Conservation (phyloP, 2,888 invertebrate species). For the Agriopis aurantiaria region DNA sequence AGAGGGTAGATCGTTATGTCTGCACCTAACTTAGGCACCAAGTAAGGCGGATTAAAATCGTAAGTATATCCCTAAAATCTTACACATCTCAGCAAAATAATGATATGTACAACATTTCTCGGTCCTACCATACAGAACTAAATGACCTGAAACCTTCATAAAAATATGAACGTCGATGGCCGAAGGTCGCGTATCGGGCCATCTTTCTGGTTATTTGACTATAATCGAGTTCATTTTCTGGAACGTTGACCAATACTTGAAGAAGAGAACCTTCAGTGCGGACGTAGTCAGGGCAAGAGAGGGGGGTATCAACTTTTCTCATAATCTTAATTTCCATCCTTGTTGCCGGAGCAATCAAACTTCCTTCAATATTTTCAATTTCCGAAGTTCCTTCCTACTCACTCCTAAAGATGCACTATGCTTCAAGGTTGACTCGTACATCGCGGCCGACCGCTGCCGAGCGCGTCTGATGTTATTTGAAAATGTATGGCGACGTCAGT, state of each 20-base stretch:
- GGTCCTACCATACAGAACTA: slow-evolving; percentile 4
- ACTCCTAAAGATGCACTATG: too few relatives aligned
- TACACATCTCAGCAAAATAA: background rate
- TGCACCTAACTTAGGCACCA: too few relatives aligned
- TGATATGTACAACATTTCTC: background rate
- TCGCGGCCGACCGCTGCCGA: too few relatives aligned
- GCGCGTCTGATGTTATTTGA: too few relatives aligned
- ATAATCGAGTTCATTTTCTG: slow-evolving; percentile 43
- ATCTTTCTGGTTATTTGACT: slow-evolving; percentile 45
- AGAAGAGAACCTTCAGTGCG: slow-evolving; percentile 7
- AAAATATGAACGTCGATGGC: slow-evolving; percentile 25
- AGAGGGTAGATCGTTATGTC: too few relatives aligned
- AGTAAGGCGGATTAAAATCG: too few relatives aligned
- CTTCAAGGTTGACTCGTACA: too few relatives aligned
- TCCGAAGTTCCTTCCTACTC: too few relatives aligned
- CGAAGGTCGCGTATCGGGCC: slow-evolving; percentile 37
- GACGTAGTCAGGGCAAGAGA: slow-evolving; percentile 6
- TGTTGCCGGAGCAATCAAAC: too few relatives aligned
- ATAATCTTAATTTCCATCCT: background rate
- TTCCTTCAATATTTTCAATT: too few relatives aligned
- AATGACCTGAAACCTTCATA: slow-evolving; percentile 23
- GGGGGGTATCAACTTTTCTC: background rate
- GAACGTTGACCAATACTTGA: slow-evolving; percentile 36
- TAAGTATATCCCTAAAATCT: too few relatives aligned
- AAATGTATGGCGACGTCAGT: too few relatives aligned